Evolutionary conservation across 2,797 vertebrate genomes (phyloP).

Genomic region (Peromyscus melanophrys): DNA sequence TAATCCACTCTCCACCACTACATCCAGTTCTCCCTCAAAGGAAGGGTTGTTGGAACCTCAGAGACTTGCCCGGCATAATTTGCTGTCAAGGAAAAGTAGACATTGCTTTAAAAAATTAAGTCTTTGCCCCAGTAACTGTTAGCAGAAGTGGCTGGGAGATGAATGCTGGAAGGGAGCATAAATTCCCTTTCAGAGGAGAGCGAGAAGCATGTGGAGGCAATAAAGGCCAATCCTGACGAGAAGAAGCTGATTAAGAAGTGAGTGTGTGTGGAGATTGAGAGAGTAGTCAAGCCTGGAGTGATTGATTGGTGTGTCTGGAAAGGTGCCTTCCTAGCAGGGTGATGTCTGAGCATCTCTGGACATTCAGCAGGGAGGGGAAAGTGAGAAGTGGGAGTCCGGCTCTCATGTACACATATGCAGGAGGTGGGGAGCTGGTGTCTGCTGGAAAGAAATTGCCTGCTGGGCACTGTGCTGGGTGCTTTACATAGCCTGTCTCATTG

Average conservation of each 20-base stretch:
- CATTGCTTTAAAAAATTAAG: constrained; percentile 81
- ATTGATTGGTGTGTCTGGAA: constrained; percentile 44
- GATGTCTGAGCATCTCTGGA: background rate
- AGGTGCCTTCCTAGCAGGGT: background rate
- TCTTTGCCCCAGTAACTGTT: constrained; percentile 76
- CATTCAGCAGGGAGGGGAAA: background rate
- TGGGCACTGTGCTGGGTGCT: background rate
- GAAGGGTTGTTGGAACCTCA: constrained; percentile 69
- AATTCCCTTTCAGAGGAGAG: constrained; percentile 71
- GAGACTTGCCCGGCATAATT: constrained; percentile 82
- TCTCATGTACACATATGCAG: background rate
- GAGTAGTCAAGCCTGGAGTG: constrained; percentile 1
- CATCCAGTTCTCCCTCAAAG: constrained; percentile 56
- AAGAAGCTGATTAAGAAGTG: constrained; percentile 71
- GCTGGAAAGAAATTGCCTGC: constrained; percentile 33
- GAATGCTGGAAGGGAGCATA: constrained; percentile 70
- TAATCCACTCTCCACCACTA: constrained; percentile 78
- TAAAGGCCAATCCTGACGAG: constrained; percentile 63
- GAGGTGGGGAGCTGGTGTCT: background rate
- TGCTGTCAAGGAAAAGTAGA: constrained; percentile 75
- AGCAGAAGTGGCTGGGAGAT: constrained; percentile 70
- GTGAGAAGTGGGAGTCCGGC: background rate
- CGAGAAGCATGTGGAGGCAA: constrained; percentile 59
- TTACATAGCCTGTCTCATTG: constrained; percentile 37
- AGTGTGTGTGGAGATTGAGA: constrained; percentile 18